phyloP scores from a whole-genome alignment of 2,113 vertebrate species.

The Aramus guarauna region DNA sequence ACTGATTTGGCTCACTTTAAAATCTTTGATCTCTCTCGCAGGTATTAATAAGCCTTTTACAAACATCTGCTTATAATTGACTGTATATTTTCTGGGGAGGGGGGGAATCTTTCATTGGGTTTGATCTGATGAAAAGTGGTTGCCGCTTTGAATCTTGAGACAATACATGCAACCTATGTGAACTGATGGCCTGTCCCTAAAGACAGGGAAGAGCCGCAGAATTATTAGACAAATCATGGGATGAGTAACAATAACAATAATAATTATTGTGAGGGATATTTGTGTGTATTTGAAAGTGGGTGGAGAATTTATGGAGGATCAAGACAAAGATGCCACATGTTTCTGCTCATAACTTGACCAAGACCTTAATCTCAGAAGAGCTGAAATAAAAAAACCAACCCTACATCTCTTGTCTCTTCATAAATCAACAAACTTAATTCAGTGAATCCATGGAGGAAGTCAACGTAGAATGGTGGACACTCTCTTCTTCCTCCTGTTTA shows the following conservation, averaged over 20 bases:
- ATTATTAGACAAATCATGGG: background rate
- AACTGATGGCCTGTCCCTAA: background rate
- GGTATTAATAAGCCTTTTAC: constrained; percentile 70
- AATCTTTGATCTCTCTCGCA: constrained; percentile 93
- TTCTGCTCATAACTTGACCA: background rate
- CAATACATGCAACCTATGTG: background rate
- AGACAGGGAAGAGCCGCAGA: background rate
- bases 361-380: background rate
- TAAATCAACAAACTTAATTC: background rate
- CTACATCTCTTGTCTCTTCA: background rate
- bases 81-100: background rate
- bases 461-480: background rate
- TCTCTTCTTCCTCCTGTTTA: background rate
- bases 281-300: background rate
- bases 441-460: background rate
- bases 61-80: background rate
- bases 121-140: background rate
- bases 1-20: constrained; percentile 88
- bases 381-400: background rate
- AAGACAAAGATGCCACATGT: background rate
- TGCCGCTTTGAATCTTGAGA: background rate
- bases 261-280: background rate
- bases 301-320: background rate
- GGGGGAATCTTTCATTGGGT: background rate
- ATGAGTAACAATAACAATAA: background rate